Percentiles rank a stretch among this genome's conserved stretches.
These are phyloP conservation scores for Brienomyrus longianalis DNA, from an alignment of 2,113 vertebrate species.

Conservation along the genomic window DNA sequence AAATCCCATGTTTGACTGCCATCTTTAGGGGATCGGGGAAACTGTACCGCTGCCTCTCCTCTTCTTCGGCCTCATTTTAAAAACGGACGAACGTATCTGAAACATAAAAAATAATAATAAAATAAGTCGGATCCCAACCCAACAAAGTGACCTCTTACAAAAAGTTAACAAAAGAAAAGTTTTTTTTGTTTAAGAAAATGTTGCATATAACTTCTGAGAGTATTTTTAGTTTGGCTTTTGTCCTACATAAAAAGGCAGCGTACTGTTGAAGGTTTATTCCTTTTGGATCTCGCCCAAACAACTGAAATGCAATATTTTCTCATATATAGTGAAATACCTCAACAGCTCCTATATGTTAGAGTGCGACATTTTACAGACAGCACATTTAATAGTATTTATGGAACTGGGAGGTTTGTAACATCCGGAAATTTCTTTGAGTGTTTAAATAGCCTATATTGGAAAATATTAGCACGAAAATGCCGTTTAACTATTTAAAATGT, in stretches of 20 bases:
- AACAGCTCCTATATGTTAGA: neutral
- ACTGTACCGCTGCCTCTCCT: constrained; percentile 46
- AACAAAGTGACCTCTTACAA: neutral
- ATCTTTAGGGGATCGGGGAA: constrained; percentile 84
- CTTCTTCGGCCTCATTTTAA: neutral
- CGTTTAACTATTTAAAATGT: neutral
- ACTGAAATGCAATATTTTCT: neutral
- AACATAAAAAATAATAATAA: neutral
- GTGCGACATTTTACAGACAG: neutral
- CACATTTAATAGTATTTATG: neutral
- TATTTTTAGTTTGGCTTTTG: neutral
- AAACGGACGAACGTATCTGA: neutral
- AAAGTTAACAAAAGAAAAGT: neutral
- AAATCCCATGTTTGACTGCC: constrained; percentile 81
- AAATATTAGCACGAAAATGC: neutral
- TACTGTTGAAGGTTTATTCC: neutral
- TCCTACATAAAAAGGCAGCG: neutral
- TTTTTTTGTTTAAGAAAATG: neutral
- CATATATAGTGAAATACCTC: neutral
- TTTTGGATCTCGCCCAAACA: neutral
- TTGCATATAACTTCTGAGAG: neutral
- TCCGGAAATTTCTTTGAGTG: neutral
- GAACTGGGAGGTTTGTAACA: neutral
- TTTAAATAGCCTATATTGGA: neutral
- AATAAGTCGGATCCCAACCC: neutral